Conservation (phyloP, 2,888 invertebrate genomes). For the Spodoptera picta region DNA sequence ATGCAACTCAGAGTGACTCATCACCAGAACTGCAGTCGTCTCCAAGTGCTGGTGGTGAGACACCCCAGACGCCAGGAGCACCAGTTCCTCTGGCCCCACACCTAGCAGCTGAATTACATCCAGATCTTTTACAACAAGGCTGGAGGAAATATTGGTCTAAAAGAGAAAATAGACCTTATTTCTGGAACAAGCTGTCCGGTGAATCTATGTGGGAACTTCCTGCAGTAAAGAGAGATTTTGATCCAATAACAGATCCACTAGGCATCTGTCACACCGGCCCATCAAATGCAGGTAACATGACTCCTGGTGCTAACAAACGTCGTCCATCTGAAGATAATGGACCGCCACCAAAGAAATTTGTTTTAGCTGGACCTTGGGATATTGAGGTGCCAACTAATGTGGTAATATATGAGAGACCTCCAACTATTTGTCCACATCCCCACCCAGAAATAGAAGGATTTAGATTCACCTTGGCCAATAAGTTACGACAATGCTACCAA, state of each 20-base stretch:
- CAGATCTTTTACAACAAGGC: conserved; percentile 92
- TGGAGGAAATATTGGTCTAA: conserved; percentile 99
- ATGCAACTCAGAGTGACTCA: conserved; percentile 77
- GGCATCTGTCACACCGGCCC: conserved; percentile 91
- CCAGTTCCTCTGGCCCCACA: conserved; percentile 87
- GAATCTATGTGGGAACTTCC: conserved; percentile 99
- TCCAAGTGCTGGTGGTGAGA: conserved; percentile 80
- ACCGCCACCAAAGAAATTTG: conserved; percentile 95
- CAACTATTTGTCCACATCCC: conserved; percentile 95
- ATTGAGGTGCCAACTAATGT: conserved; percentile 97
- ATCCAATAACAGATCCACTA: conserved; percentile 97
- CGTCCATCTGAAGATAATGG: conserved; percentile 94
- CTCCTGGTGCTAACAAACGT: conserved; percentile 91
- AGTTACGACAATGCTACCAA: conserved; percentile 96
- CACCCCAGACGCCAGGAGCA: conserved; percentile 89
- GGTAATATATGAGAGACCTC: conserved; percentile 95
- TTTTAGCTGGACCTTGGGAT: conserved; percentile 97
- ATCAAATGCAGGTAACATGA: conserved; percentile 82
- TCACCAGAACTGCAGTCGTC: conserved; percentile 84
- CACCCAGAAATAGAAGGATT: conserved; percentile 98
- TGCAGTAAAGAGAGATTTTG: conserved; percentile 93
- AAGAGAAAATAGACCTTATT: conserved; percentile 97
- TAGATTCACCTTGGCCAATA: conserved; percentile 94
- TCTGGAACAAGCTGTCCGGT: conserved; percentile 98
- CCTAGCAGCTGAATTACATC: conserved; percentile 83